Percentiles rank a stretch among this genome's conserved stretches.
Conservation (phyloP, 64 coral and sea anemone species). For the Dendrophyllia cribrosa region DNA sequence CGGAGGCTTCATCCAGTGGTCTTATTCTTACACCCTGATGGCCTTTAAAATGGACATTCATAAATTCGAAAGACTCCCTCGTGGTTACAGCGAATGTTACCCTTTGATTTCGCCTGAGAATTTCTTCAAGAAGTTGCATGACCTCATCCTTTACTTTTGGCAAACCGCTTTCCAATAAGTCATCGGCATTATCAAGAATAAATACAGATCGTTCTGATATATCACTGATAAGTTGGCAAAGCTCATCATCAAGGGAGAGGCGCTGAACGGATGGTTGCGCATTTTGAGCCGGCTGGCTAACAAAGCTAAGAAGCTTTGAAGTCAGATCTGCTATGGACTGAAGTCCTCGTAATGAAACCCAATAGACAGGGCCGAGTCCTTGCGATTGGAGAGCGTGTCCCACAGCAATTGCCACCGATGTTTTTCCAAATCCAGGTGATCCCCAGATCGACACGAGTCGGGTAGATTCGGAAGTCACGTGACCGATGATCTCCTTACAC, state of each 20-base stretch:
- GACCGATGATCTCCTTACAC: too few species aligned
- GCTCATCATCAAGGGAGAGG: background rate
- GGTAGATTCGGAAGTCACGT: too few species aligned
- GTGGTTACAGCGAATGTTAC: too few species aligned
- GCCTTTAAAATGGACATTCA: too few species aligned
- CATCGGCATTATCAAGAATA: slow-evolving; percentile 30
- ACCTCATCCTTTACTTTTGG: background rate
- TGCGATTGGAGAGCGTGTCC: slow-evolving; percentile 29
- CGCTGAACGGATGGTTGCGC: background rate
- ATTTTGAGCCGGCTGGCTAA: background rate
- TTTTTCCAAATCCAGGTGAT: slow-evolving; percentile 46
- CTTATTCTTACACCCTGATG: background rate
- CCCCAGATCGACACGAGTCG: slow-evolving; percentile 1
- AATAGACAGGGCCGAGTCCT: slow-evolving; percentile 9
- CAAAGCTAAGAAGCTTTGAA: background rate
- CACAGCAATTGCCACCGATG: slow-evolving; percentile 4
- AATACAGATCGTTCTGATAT: background rate
- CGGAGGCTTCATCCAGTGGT: too few species aligned
- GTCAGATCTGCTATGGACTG: background rate
- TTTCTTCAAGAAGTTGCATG: background rate
- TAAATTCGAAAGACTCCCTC: too few species aligned
- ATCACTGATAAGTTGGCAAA: background rate
- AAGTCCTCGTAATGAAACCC: slow-evolving; percentile 17
- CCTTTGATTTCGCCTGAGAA: slow-evolving; percentile 1
- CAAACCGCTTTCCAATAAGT: background rate